Conservation (phyloP, 2,888 invertebrate genomes). For the Lithodes maja region DNA sequence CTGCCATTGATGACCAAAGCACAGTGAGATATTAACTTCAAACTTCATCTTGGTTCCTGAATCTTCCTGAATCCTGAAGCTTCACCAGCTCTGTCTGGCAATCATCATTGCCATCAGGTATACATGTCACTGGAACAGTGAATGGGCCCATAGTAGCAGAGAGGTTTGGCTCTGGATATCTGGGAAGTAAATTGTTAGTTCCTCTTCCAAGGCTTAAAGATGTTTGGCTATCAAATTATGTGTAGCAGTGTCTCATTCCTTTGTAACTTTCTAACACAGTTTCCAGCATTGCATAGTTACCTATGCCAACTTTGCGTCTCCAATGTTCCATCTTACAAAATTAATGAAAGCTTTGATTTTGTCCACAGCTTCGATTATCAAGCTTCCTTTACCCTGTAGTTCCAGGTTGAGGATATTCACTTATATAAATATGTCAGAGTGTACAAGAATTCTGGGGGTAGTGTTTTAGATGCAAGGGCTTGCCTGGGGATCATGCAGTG, state of each 20-base stretch:
- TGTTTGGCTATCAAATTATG: slow-evolving; percentile 43
- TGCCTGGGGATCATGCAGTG: slow-evolving; percentile 40
- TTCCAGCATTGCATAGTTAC: slow-evolving; percentile 56
- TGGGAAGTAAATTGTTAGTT: slow-evolving; percentile 54
- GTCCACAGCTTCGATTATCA: slow-evolving; percentile 46
- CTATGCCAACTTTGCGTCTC: slow-evolving; percentile 54
- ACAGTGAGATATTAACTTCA: slow-evolving; percentile 51
- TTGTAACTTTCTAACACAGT: slow-evolving; percentile 45
- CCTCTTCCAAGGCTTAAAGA: slow-evolving; percentile 43
- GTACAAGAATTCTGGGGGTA: slow-evolving; percentile 44
- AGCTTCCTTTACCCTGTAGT: slow-evolving; percentile 50
- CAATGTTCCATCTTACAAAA: slow-evolving; percentile 48
- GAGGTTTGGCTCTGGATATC: slow-evolving; percentile 36
- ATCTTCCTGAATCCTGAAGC: slow-evolving; percentile 42
- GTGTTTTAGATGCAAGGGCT: slow-evolving; percentile 44
- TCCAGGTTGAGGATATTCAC: slow-evolving; percentile 46
- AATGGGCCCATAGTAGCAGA: slow-evolving; percentile 50
- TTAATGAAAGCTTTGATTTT: slow-evolving; percentile 52
- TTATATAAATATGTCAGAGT: slow-evolving; percentile 56
- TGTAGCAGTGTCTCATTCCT: slow-evolving; percentile 48
- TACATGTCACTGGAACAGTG: slow-evolving; percentile 53
- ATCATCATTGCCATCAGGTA: slow-evolving; percentile 58
- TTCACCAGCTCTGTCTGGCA: slow-evolving; percentile 43
- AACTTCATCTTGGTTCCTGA: slow-evolving; percentile 53
- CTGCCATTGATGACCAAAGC: slow-evolving; percentile 60